Conservation (phyloP, 2,888 invertebrate species). For the Nematopogon swammerdamellus region DNA sequence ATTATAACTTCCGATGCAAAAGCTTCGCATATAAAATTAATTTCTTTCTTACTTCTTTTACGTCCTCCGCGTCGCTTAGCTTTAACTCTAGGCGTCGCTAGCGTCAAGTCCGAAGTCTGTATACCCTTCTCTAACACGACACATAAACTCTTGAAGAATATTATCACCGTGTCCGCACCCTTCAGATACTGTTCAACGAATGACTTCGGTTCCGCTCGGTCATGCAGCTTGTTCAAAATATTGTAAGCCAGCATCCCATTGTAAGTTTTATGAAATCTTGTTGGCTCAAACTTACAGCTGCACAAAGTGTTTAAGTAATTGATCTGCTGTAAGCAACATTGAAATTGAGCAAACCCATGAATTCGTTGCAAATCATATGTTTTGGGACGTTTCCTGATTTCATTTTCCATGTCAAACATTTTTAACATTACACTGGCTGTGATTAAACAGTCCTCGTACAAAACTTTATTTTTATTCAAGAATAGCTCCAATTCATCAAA, state of each 20-base stretch:
- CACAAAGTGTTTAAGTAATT: conserved; percentile 65
- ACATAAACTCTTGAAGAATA: conserved; percentile 34
- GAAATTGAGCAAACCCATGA: conserved; percentile 65
- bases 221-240: conserved; percentile 59
- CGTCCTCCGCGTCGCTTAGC: conserved; percentile 19
- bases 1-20: conserved; percentile 41
- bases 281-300: conserved; percentile 52
- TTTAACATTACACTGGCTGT: conserved; percentile 56
- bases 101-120: conserved; percentile 22
- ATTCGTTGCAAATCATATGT: conserved; percentile 55
- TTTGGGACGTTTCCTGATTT: conserved; percentile 48
- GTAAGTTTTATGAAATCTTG: conserved; percentile 60
- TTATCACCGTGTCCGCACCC: conserved; percentile 29
- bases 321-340: conserved; percentile 57
- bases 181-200: conserved; percentile 52
- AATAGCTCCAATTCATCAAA: conserved; percentile 22
- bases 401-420: conserved; percentile 57
- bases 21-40: conserved; percentile 33
- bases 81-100: conserved; percentile 21
- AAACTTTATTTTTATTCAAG: conserved; percentile 47
- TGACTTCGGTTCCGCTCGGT: conserved; percentile 45
- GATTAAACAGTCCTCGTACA: conserved; percentile 54
- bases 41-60: conserved; percentile 19
- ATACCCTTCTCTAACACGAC: conserved; percentile 21
- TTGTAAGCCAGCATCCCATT: conserved; percentile 79